These are phyloP conservation scores for Parthenolecanium corni DNA, from an alignment of 2,888 invertebrate species.

Conservation along the genomic window DNA sequence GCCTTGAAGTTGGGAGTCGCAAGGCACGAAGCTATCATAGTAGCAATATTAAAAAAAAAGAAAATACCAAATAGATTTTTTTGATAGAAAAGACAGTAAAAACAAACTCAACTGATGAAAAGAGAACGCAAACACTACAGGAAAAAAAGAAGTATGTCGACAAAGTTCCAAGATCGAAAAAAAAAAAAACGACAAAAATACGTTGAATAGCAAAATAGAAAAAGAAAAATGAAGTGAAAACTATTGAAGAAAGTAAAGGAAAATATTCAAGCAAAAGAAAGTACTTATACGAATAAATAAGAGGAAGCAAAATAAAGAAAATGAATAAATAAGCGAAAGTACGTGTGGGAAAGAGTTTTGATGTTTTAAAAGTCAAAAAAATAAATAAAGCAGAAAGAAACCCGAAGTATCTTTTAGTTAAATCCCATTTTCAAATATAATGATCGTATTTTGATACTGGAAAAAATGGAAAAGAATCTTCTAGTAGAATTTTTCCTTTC, in stretches of 20 bases:
- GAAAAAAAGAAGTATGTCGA: too few relatives aligned
- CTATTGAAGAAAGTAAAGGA: conserved; percentile 5
- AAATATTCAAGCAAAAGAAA: conserved; percentile 16
- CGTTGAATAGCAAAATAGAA: background rate
- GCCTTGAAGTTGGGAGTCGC: too few relatives aligned
- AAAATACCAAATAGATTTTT: too few relatives aligned
- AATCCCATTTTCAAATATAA: conserved; percentile 24
- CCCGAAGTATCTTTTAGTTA: background rate
- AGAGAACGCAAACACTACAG: too few relatives aligned
- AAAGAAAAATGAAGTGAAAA: conserved; percentile 4
- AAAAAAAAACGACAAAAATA: too few relatives aligned
- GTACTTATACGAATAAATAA: conserved; percentile 23
- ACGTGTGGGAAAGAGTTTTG: background rate
- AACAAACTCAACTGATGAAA: too few relatives aligned
- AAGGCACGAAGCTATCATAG: too few relatives aligned
- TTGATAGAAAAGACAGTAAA: too few relatives aligned
- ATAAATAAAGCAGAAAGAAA: background rate
- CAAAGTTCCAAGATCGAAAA: too few relatives aligned
- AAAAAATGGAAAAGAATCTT: background rate
- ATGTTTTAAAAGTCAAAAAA: conserved; percentile 2
- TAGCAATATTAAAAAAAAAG: too few relatives aligned
- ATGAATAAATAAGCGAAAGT: conserved; percentile 23
- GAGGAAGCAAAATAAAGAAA: conserved; percentile 19
- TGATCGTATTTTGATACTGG: background rate
- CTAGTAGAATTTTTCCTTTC: background rate